Percentiles rank a stretch among this genome's conserved stretches.
Evolutionary conservation across 2,797 vertebrate genomes (phyloP).

Genomic region (Artibeus lituratus): DNA sequence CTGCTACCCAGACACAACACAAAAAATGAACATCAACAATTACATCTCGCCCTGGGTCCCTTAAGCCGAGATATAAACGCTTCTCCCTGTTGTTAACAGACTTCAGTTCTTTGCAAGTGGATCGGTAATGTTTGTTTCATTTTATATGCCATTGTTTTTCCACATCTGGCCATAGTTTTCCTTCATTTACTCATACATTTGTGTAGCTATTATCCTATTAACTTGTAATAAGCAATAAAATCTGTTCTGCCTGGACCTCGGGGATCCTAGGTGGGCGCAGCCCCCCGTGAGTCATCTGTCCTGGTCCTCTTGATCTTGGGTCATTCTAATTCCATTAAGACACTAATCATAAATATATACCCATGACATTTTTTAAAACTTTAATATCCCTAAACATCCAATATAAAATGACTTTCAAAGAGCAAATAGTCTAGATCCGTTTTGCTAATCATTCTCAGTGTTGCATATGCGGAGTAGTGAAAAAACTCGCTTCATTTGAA

Average conservation of each 20-base stretch:
- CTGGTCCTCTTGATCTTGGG: not conserved
- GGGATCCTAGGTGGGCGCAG: not conserved
- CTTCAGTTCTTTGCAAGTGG: not conserved
- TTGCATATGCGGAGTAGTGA: no score
- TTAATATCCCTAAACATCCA: not conserved
- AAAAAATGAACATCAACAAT: not conserved
- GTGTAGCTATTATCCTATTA: not conserved
- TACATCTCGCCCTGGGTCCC: not conserved
- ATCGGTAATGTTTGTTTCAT: no score
- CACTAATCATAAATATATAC: not conserved
- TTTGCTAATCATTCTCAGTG: not conserved
- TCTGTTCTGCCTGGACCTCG: not conserved
- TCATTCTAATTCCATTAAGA: not conserved
- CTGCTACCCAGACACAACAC: not conserved
- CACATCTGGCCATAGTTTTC: not conserved
- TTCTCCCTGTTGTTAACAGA: not conserved
- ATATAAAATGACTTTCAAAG: not conserved
- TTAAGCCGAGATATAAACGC: not conserved
- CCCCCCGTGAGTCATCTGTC: not conserved
- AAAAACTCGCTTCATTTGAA: not conserved
- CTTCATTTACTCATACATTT: not conserved
- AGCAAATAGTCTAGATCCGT: no score
- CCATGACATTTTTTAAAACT: not conserved
- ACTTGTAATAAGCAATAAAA: not conserved
- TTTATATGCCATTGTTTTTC: not conserved